Evolutionary conservation across 2,113 vertebrate species (phyloP), one percentile per base, ranked within the genome.

Genomic region (Petroica traversi): DNA sequence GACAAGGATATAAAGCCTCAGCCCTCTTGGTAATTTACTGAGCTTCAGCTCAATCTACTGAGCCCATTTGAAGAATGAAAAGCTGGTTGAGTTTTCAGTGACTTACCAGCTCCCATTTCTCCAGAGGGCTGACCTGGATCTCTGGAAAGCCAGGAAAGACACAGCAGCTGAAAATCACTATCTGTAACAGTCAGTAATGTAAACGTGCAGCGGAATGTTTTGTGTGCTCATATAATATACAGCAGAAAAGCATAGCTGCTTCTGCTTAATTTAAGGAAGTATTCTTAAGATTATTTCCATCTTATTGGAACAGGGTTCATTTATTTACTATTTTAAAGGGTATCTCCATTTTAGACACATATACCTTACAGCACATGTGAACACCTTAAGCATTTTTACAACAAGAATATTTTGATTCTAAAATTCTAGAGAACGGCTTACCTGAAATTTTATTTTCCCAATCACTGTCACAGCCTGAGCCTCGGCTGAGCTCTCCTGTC

Each of bases 401-500:
- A 33, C 8, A 23, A 40, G 19, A 80, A 49, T 33, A 40, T 18
- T 58, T 77, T 11, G 26, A 67, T 24, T 54, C 41, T 79, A 38
- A 73, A 92, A 49, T 28, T 76, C 45, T 51, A 57, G n/a, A 36
- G 38, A 82, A 91, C 26, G 59, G 41, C 31, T 41, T 19, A 68
- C 51, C 77, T 68, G 59, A 54, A 75, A 73, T 49, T 25, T 61
- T 66, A 7, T 41, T 57, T 62, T 81, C 33, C 51, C 41, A 33
- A 19, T 20, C 38, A 59, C 18, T 41, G 24, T 10, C 77, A 9
- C 5, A 62, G 66, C 49, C 71, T 2, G 3, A 45, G 72, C 40
- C 72, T 22, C 24, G 48, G 63, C 67, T 90, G 57, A 71, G 68
- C 67, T 69, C 57, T 88, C 81, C 87, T 68, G 86, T 76, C 89